phyloP scores from a whole-genome alignment of 1,140 invertebrate species.

The Drosophila orosa region DNA sequence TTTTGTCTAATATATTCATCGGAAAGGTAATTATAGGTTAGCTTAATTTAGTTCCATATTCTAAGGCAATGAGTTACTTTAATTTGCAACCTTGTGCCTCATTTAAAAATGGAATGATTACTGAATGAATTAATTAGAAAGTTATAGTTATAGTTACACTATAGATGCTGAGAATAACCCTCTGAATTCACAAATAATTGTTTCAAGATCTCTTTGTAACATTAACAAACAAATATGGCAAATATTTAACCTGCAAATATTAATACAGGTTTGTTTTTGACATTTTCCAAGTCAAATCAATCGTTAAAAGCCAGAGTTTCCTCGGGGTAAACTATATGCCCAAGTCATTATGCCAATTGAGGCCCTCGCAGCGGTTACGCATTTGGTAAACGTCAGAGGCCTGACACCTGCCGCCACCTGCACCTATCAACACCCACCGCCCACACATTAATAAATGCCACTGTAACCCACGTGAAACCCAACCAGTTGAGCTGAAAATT shows the following conservation, averaged over 20 bases:
- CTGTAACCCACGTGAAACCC: constrained; percentile 6
- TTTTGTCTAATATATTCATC: neutral
- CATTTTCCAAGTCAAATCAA: constrained; percentile 1
- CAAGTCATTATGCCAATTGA: constrained; percentile 9
- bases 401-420: constrained; percentile 20
- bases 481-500: constrained; percentile 22
- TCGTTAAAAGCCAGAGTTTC: constrained; percentile 1
- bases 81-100: neutral
- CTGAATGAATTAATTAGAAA: constrained; percentile 11
- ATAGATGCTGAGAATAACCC: neutral
- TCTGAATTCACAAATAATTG: neutral
- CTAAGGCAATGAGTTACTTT: neutral
- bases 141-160: neutral
- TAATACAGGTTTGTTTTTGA: neutral
- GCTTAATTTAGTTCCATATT: neutral
- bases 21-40: neutral
- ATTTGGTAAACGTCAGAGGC: constrained; percentile 4
- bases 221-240: neutral
- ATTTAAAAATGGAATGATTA: neutral
- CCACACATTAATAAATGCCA: constrained; percentile 23
- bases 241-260: neutral
- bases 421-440: constrained; percentile 21
- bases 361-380: constrained; percentile 9
- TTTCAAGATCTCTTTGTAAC: neutral
- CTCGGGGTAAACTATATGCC: constrained; percentile 23